A percentile compares a stretch with the other conserved stretches of the same genome.
Conservation (phyloP, 92 coral and sea anemone genomes). For the Porites lobata region DNA sequence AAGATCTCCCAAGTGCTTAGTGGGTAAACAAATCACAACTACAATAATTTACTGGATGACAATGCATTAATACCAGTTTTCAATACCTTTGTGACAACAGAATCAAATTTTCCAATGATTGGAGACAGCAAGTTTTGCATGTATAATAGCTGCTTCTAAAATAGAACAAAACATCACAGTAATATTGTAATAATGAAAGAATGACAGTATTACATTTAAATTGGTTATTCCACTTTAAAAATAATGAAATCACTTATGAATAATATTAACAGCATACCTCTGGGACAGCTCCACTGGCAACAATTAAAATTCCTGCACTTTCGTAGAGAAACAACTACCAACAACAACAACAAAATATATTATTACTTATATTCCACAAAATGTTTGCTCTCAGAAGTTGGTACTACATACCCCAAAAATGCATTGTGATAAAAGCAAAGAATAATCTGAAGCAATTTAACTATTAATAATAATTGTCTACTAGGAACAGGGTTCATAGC, state of each 20-base stretch:
- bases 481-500: no score
- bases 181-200: no score
- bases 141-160: constrained; percentile 89
- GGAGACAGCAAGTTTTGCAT: constrained; percentile 91
- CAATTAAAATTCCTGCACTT: constrained; percentile 96
- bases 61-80: no score
- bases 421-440: background rate
- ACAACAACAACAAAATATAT: background rate
- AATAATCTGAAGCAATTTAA: background rate
- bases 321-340: constrained; percentile 91
- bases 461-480: background rate
- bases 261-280: constrained; percentile 68
- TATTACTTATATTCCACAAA: no score
- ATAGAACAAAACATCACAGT: background rate
- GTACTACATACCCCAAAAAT: background rate
- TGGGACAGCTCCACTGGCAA: constrained; percentile 89
- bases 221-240: background rate
- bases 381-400: no score
- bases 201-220: no score
- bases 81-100: constrained; percentile 81
- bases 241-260: no score
- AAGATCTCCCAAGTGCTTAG: no score
- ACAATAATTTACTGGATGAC: no score
- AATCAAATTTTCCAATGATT: constrained; percentile 82
- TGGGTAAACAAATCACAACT: no score